These are phyloP conservation scores for Eupeodes corollae DNA, from an alignment of 1,140 invertebrate species.

Conservation along the genomic window DNA sequence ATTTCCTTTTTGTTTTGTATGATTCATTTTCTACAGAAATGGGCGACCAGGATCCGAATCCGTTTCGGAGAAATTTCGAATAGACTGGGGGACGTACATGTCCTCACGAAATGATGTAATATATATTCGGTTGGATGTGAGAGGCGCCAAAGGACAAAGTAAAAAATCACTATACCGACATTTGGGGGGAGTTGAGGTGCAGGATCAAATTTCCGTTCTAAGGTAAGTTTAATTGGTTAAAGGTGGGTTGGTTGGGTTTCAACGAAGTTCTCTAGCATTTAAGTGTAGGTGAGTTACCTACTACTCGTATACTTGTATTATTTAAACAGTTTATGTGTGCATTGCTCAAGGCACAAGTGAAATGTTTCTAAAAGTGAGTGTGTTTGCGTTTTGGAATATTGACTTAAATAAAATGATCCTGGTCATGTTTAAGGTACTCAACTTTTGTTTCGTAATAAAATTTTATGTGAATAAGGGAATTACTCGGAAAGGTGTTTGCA, in stretches of 20 bases:
- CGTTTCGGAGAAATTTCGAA: conserved; percentile 70
- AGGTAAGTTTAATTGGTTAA: conserved; percentile 40
- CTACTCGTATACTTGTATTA: too few species aligned
- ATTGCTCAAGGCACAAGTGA: too few species aligned
- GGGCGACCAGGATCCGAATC: conserved; percentile 79
- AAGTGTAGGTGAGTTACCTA: too few species aligned
- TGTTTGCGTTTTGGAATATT: too few species aligned
- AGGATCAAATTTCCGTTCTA: conserved; percentile 77
- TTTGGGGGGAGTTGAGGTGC: conserved; percentile 74
- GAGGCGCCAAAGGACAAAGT: conserved; percentile 72
- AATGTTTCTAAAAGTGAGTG: too few species aligned
- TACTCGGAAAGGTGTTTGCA: too few species aligned
- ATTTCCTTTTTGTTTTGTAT: too few species aligned
- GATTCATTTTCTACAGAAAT: conserved; percentile 48
- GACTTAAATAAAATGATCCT: too few species aligned
- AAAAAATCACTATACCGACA: conserved; percentile 64
- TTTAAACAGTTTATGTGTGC: too few species aligned
- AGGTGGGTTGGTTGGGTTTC: not conserved
- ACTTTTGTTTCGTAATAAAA: too few species aligned
- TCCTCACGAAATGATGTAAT: conserved; percentile 83
- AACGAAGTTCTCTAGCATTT: not conserved
- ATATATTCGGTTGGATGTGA: conserved; percentile 75
- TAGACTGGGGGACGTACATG: conserved; percentile 90
- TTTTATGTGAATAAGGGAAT: too few species aligned
- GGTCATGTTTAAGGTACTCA: too few species aligned